A percentile compares a stretch with the other conserved stretches of the same genome.
These are phyloP conservation scores for Lerista edwardsae DNA, from an alignment of 2,797 vertebrate species.

Conservation along the genomic window DNA sequence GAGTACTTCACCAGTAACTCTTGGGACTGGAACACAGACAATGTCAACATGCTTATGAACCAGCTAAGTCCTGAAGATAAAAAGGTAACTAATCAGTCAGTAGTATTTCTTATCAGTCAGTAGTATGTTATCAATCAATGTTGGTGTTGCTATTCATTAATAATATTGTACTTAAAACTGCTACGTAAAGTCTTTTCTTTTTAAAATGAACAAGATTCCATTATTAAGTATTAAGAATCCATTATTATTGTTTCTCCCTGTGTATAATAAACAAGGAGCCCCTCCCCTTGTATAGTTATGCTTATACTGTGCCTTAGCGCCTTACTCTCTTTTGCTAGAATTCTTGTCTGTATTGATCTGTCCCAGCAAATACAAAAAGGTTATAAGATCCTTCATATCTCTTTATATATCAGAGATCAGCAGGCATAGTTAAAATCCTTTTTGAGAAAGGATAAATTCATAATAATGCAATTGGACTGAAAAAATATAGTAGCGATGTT, in stretches of 20 bases:
- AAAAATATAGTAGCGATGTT: not conserved
- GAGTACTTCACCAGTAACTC: conserved; percentile 99
- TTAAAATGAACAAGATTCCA: too few species aligned
- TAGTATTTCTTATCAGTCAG: not conserved
- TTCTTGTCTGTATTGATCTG: not conserved
- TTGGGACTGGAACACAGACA: conserved; percentile 97
- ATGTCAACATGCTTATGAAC: conserved; percentile 90
- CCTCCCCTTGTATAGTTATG: too few species aligned
- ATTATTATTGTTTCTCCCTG: too few species aligned
- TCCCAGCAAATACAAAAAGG: not conserved
- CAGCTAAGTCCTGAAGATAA: conserved; percentile 91
- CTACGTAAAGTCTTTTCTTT: too few species aligned
- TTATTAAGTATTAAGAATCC: too few species aligned
- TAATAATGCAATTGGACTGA: not conserved
- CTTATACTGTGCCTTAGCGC: not conserved
- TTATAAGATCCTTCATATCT: not conserved
- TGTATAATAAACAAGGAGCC: too few species aligned
- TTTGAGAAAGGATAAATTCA: too few species aligned
- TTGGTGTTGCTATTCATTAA: too few species aligned
- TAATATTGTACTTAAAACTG: too few species aligned
- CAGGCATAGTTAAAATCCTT: not conserved
- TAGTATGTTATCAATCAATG: too few species aligned
- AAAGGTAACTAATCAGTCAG: conserved; percentile 81
- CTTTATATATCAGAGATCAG: not conserved
- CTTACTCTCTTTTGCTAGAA: not conserved